Percentiles rank a stretch among this genome's conserved stretches.
Conservation (phyloP, 2,797 vertebrate genomes). For the Oreortyx pictus region DNA sequence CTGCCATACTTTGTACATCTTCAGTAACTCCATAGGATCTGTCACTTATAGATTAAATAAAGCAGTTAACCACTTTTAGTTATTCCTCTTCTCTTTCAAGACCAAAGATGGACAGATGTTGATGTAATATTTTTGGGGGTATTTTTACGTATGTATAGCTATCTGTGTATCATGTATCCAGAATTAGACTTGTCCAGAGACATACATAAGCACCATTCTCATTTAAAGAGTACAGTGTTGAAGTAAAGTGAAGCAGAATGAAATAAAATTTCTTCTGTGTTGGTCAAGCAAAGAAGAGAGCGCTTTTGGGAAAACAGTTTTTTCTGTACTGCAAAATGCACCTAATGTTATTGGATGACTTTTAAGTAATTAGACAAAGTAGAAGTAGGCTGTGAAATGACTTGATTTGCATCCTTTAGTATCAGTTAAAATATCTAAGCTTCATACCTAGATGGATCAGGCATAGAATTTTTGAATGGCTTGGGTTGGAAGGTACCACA, state of each 20-base stretch:
- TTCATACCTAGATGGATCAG: not conserved
- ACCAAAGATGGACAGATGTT: rapidly evolving
- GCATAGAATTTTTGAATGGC: not conserved
- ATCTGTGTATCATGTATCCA: not conserved
- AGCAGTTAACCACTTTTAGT: not conserved
- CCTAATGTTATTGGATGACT: not conserved
- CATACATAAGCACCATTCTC: not conserved
- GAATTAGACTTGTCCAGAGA: not conserved
- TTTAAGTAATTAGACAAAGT: not conserved
- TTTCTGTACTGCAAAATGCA: not conserved
- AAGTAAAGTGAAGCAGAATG: not conserved
- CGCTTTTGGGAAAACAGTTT: not conserved
- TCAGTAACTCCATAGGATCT: not conserved
- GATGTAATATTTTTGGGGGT: not conserved
- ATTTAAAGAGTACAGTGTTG: not conserved
- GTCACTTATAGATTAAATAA: not conserved
- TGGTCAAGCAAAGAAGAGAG: not conserved
- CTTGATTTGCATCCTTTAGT: not conserved
- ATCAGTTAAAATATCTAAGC: not conserved
- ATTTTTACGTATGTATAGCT: not conserved
- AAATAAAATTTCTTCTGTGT: not conserved
- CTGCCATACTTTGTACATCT: not conserved
- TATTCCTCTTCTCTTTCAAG: not conserved
- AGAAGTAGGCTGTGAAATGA: not conserved
- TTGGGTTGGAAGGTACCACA: too few species aligned